Conservation (phyloP, 1,140 invertebrate genomes). For the Diachasmimorpha longicaudata region DNA sequence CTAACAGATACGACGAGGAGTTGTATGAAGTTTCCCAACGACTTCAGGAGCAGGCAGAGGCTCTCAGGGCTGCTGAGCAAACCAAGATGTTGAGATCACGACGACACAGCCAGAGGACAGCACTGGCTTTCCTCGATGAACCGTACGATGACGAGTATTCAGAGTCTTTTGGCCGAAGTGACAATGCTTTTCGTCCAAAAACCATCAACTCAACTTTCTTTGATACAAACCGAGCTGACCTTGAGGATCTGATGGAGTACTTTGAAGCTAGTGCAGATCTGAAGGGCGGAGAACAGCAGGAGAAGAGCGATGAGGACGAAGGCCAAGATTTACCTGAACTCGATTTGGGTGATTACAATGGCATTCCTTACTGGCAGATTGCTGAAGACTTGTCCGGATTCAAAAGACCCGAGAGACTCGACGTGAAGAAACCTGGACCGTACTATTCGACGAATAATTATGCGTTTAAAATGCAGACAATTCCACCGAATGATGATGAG, state of each 20-base stretch:
- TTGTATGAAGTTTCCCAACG: not conserved
- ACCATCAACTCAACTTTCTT: not conserved
- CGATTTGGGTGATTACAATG: constrained; percentile 24
- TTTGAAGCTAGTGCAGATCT: constrained; percentile 28
- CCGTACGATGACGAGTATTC: not conserved
- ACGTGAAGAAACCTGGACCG: constrained; percentile 95
- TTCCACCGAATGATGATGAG: not conserved
- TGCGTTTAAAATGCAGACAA: constrained; percentile 58
- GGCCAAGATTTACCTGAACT: constrained; percentile 5
- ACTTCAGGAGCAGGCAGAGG: not conserved
- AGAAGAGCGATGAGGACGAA: constrained; percentile 37
- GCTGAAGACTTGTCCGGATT: constrained; percentile 67
- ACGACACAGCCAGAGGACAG: not conserved
- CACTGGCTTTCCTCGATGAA: not conserved
- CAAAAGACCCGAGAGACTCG: constrained; percentile 82
- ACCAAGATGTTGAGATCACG: constrained; percentile 13
- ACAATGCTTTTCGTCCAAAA: not conserved
- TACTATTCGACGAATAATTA: constrained; percentile 71
- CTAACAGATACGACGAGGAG: not conserved
- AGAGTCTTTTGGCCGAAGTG: not conserved
- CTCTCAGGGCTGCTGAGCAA: not conserved
- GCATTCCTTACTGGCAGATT: constrained; percentile 20
- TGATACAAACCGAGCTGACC: not conserved
- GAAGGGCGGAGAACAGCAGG: constrained; percentile 20
- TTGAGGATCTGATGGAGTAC: constrained; percentile 31